Evolutionary conservation across 2,113 vertebrate genomes (phyloP).

Genomic region (Rhinichthys klamathensis): DNA sequence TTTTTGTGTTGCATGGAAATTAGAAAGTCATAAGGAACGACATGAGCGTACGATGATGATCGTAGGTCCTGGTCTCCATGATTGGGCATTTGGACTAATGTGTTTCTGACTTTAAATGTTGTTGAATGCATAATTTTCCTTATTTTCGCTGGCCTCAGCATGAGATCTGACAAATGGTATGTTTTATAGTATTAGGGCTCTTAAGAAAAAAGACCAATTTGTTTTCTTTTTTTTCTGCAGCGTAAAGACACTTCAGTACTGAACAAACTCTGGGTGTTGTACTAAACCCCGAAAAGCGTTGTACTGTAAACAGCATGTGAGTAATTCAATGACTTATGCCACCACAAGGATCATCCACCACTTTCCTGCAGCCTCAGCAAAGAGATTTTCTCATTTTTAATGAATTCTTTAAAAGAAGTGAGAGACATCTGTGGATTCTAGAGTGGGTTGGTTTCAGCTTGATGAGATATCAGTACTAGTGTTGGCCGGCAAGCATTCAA

Average conservation of each 20-base stretch:
- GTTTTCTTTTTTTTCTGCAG: background rate
- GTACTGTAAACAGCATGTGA: slow-evolving; percentile 45
- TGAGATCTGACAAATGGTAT: background rate
- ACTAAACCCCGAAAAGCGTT: slow-evolving; percentile 46
- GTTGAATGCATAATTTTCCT: background rate
- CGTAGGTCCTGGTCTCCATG: background rate
- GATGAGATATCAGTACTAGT: background rate
- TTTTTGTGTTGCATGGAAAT: background rate
- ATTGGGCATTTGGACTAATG: background rate
- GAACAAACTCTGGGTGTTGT: slow-evolving; percentile 30
- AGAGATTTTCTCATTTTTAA: background rate
- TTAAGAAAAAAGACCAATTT: background rate
- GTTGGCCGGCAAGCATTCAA: background rate
- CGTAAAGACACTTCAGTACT: background rate
- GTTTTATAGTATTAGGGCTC: slow-evolving; percentile 19
- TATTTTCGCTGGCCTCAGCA: background rate
- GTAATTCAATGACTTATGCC: slow-evolving; percentile 32
- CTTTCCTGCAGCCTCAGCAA: background rate
- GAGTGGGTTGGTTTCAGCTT: background rate
- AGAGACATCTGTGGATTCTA: background rate
- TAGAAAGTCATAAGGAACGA: background rate
- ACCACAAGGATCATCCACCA: background rate
- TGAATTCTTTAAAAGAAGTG: background rate
- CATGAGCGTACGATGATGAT: background rate
- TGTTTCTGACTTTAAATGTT: slow-evolving; percentile 21